Conservation (phyloP, 1,140 invertebrate species). For the Melanaphis sacchari region DNA sequence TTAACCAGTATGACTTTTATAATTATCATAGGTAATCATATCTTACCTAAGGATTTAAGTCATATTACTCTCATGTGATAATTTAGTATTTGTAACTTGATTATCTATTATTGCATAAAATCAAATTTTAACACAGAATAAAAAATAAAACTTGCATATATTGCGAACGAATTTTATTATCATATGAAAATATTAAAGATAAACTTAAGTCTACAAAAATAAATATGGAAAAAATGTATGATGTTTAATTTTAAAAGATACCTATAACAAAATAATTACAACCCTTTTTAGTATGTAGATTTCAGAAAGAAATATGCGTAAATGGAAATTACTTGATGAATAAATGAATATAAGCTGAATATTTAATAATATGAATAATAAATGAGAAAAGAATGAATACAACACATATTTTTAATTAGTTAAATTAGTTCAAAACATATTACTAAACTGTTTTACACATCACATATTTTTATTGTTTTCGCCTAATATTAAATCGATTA, state of each 20-base stretch:
- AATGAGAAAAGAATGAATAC: background rate
- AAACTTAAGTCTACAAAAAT: background rate
- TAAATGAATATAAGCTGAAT: background rate
- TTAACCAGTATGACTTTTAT: background rate
- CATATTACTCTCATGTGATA: background rate
- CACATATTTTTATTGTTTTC: background rate
- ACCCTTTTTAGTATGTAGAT: background rate
- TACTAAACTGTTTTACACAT: background rate
- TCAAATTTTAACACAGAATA: background rate
- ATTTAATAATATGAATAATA: conserved; percentile 6
- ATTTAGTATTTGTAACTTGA: background rate
- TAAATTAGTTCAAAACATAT: background rate
- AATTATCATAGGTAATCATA: background rate
- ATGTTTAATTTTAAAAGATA: background rate
- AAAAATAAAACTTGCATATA: background rate
- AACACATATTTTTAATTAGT: conserved; percentile 13
- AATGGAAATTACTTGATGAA: conserved; percentile 15
- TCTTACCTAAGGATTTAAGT: background rate
- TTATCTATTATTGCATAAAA: background rate
- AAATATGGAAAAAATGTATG: background rate
- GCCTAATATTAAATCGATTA: background rate
- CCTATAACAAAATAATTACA: background rate
- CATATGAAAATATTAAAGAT: background rate
- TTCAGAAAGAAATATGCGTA: background rate
- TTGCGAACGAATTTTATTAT: background rate